Conservation (phyloP, 1,140 invertebrate species). For the Drosophila saltans region DNA sequence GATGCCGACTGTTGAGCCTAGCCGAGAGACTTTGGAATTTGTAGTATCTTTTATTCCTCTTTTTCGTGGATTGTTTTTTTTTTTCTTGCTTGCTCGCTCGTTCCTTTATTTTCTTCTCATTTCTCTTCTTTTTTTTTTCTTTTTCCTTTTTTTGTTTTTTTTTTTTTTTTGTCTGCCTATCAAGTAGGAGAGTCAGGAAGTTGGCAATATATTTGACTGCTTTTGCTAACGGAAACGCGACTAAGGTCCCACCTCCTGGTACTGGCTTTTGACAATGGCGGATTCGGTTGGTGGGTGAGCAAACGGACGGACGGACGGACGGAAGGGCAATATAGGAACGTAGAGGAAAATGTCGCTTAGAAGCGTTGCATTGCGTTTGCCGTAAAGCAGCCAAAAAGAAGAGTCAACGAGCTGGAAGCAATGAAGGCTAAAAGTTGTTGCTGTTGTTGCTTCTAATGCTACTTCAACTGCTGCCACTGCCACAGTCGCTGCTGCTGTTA, state of each 20-base stretch:
- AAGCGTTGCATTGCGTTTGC: constrained; percentile 35
- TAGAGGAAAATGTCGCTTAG: constrained; percentile 60
- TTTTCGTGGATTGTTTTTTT: too few relatives aligned
- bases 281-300: constrained; percentile 19
- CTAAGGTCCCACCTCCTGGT: constrained; percentile 45
- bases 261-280: constrained; percentile 47
- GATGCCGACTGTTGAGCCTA: constrained; percentile 68
- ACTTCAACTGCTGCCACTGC: constrained; percentile 21
- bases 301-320: too few relatives aligned
- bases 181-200: constrained; percentile 66
- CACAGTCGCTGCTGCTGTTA: constrained; percentile 7
- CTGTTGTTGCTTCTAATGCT: constrained; percentile 37
- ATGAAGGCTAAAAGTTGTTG: constrained; percentile 77
- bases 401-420: constrained; percentile 74
- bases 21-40: constrained; percentile 50
- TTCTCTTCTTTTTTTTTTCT: not conserved
- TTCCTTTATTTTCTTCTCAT: constrained; percentile 24
- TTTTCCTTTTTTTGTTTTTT: constrained; percentile 6
- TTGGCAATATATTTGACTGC: constrained; percentile 81
- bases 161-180: constrained; percentile 44
- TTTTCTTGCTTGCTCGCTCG: too few relatives aligned
- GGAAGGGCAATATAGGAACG: not conserved
- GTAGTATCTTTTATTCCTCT: constrained; percentile 45
- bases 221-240: constrained; percentile 72
- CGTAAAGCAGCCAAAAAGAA: constrained; percentile 7